Percentiles rank a stretch among this genome's conserved stretches.
Conservation (phyloP, 2,888 invertebrate genomes). For the Pandemis cinnamomeana region DNA sequence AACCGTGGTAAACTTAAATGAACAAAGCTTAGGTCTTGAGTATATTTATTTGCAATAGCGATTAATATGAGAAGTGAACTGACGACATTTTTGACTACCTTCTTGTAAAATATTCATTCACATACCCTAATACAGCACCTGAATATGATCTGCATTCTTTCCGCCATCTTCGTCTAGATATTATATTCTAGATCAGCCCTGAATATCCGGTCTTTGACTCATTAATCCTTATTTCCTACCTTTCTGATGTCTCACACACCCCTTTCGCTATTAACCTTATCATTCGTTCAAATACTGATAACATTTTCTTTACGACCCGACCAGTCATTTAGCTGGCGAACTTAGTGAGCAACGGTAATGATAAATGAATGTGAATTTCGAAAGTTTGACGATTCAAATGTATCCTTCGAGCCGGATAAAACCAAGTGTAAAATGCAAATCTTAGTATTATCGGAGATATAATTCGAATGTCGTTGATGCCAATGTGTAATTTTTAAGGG, state of each 20-base stretch:
- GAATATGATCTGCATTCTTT: no score
- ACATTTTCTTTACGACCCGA: not conserved
- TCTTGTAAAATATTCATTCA: not conserved
- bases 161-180: not conserved
- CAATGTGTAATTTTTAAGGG: not conserved
- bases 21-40: no score
- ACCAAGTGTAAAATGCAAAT: not conserved
- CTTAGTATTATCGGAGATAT: no score
- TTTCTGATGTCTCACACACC: not conserved
- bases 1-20: no score
- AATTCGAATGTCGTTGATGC: not conserved
- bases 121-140: not conserved
- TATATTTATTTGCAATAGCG: no score
- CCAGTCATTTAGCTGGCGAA: not conserved
- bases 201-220: not conserved
- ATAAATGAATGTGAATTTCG: not conserved
- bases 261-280: slow-evolving; percentile 3
- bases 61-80: no score
- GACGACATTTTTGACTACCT: no score
- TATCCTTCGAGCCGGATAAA: not conserved
- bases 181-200: not conserved
- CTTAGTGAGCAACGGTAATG: slow-evolving; percentile 1
- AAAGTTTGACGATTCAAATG: not conserved
- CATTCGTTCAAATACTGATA: slow-evolving; percentile 10
- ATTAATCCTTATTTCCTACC: slow-evolving; percentile 2